Base-by-base conservation (phyloP, 2,797 vertebrate genomes). In the Pangasius djambal region DNA sequence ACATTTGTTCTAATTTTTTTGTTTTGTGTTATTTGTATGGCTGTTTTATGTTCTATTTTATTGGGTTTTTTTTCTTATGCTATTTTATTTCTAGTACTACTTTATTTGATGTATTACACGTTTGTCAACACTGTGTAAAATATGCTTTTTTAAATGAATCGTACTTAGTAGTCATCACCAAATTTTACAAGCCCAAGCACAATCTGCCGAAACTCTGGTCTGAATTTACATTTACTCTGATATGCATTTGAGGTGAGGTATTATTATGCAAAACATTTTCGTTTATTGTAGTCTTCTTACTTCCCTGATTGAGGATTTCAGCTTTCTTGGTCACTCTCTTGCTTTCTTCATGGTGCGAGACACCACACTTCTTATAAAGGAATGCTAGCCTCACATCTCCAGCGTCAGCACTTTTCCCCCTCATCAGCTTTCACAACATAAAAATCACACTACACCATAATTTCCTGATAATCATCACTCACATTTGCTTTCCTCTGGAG, bases 381-480 rank as follows among this genome's bases (percentile, higher is more conserved):
- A 89, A 89, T 86, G 63, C 44, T 67, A 50, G 63, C 48, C 40
- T 74, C 55, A 82, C 55, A 61, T 82, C 65, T 40, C 65, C 83
- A 48, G 79, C 2, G 63, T 81, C 63, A 86, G 84, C 84, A 28
- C 61, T 81, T 57, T 15, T 31, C 37, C 61, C 52, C 69, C 82
- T 69, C 67, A 28, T 63, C 67, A 7, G 18, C 59, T 84, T 57
- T 50, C 55, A 88, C 57, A 83, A 83, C 78, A 83, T 37, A 86
- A 77, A 74, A 63, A 81, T 85, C 37, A 37, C 87, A 83, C 40
- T 74, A 55, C 37, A 28, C 40, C 77, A 87, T 89, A 78, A 83
- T 91, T 92, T 89, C 83, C 89, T 89, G 94, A 95, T 95, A 94
- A 81, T 87, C 89, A 94, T 83, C 93, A 70, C 67, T 85, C n/a